These are phyloP conservation scores for Eremobia ochroleuca DNA, from an alignment of 2,888 invertebrate species.

Conservation along the genomic window DNA sequence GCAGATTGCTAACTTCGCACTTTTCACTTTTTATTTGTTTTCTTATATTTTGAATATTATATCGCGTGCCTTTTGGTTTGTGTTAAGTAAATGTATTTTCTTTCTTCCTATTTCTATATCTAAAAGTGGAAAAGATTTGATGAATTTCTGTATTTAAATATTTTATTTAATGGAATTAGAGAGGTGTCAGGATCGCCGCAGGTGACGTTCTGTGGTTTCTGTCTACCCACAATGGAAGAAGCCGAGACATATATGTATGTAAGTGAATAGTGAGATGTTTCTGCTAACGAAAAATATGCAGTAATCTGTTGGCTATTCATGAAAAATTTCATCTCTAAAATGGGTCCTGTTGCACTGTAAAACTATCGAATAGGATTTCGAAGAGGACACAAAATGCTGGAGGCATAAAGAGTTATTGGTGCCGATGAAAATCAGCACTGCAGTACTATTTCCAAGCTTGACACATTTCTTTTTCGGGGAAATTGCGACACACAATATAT, in stretches of 20 bases:
- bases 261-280: no score
- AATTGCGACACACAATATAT: neutral
- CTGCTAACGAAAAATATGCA: neutral
- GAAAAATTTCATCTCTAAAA: neutral
- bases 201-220: neutral
- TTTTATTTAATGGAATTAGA: neutral
- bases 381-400: constrained; percentile 22
- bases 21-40: neutral
- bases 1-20: neutral
- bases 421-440: constrained; percentile 23
- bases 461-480: constrained; percentile 10
- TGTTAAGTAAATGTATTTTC: no score
- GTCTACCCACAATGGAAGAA: no score
- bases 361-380: constrained; percentile 29
- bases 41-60: no score
- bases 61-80: no score
- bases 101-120: neutral
- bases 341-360: neutral
- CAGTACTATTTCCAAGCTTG: constrained; percentile 7
- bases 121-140: neutral
- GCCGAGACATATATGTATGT: no score
- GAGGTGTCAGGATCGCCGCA: neutral
- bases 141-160: neutral
- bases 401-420: constrained; percentile 31
- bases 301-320: neutral